Evolutionary conservation across 2,113 vertebrate species (phyloP), one percentile per base, ranked within the genome.

Genomic region (Parus major): DNA sequence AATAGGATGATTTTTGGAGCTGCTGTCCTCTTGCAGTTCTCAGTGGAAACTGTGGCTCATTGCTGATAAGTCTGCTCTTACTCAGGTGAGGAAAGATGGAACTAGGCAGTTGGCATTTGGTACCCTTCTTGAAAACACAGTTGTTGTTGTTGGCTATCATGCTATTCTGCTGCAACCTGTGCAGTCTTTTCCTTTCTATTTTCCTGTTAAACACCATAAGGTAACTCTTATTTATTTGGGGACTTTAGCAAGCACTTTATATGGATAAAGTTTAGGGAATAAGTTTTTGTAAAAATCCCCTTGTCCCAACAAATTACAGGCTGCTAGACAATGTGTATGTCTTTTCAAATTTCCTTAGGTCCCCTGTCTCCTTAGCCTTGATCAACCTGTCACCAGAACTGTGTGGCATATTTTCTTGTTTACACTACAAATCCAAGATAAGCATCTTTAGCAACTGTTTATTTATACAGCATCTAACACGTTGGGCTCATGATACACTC

Each of bases 351-450:
- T 85, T 83, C 69, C 47, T 81, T 28, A 85, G 52, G 17, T 61
- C 22, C 25, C 6, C 27, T 80, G 42, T 68, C 77, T 63, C 90
- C 44, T 64, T 78, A 86, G 68, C 25, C 64, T 86, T 69, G 66
- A 82, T 82, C 41, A 56, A 71, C 69, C 41, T 87, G 79, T 90
- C 61, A 75, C 31, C 31, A 44, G 20, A 79, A 75, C 47, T 61
- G 19, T 4, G 3, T 2, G 5, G 41, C 29, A 24, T 50, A 55
- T 56, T 47, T 94, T 86, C 64, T 88, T 46, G 57, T 95, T 96
- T 95, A 64, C 60, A 27, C 41, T 94, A 44, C 66, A 93, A 95
- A 94, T 92, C 79, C 88, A 68, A 68, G 88, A 83, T 57, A 90
- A 92, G 69, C 16, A 31, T 92, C 93, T 64, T 87, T 82, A 82